These are phyloP conservation scores for Orthonyx spaldingii DNA, from an alignment of 2,113 vertebrate genomes.

Conservation along the genomic window DNA sequence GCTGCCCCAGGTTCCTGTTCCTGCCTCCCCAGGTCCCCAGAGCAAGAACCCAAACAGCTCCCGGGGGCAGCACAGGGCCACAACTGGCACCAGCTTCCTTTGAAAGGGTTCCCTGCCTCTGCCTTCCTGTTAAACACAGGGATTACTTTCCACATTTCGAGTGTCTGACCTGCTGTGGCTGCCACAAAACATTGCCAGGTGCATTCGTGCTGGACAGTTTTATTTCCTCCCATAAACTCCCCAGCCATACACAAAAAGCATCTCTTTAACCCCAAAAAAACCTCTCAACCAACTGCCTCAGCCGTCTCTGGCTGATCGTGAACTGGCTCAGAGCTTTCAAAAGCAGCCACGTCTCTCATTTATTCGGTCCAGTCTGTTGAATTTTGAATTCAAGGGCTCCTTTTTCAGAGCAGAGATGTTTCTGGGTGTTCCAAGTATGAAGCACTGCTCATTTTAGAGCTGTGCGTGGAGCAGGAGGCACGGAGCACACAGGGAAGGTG, in stretches of 20 bases:
- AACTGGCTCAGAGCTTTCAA: neutral
- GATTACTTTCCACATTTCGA: fast-evolving
- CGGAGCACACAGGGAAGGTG: neutral
- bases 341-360: neutral
- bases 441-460: neutral
- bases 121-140: too few relatives aligned
- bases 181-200: fast-evolving
- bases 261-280: neutral
- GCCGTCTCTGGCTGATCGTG: neutral
- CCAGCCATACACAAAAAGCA: neutral
- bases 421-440: neutral
- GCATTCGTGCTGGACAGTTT: neutral
- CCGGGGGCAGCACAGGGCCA: neutral
- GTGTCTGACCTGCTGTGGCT: neutral
- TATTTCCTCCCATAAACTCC: neutral
- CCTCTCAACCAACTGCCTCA: neutral
- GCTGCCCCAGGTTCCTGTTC: neutral
- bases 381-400: neutral
- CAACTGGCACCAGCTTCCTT: fast-evolving
- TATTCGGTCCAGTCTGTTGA: neutral
- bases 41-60: neutral
- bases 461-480: neutral
- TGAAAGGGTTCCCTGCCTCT: neutral
- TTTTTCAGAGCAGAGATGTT: neutral
- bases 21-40: neutral